Conservation (phyloP, 2,113 vertebrate genomes). For the Rutilus rutilus region DNA sequence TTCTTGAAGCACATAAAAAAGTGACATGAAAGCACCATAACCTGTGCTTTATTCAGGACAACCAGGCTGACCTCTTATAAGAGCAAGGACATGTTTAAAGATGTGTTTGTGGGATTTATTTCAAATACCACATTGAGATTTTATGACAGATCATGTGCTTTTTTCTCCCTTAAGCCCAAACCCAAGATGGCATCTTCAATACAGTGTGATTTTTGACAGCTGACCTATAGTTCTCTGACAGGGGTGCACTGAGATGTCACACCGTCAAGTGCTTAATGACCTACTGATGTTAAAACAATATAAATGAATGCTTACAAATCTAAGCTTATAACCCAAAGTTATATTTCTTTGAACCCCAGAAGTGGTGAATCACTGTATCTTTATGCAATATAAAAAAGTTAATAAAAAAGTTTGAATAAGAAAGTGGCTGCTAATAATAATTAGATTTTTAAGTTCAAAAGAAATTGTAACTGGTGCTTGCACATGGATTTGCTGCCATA, state of each 20-base stretch:
- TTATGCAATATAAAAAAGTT: too few species aligned
- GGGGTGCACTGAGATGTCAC: background rate
- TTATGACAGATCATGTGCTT: slow-evolving; percentile 1
- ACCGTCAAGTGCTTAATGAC: background rate
- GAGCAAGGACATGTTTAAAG: slow-evolving; percentile 1
- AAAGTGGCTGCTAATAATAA: background rate
- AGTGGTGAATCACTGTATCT: background rate
- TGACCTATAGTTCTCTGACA: slow-evolving; percentile 27
- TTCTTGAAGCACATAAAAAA: slow-evolving; percentile 20
- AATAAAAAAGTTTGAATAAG: background rate
- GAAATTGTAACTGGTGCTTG: background rate
- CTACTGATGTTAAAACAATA: background rate
- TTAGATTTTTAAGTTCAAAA: background rate
- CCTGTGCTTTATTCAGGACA: background rate
- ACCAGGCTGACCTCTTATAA: slow-evolving; percentile 6
- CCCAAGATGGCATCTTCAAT: background rate
- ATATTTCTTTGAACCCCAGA: background rate
- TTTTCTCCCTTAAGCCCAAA: background rate
- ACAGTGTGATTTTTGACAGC: background rate
- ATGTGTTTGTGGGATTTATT: slow-evolving; percentile 21
- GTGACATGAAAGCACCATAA: slow-evolving; percentile 16
- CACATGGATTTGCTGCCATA: background rate
- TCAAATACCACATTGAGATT: slow-evolving; percentile 18
- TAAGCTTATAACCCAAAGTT: background rate
- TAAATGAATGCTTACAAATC: background rate